A percentile compares a stretch with the other conserved stretches of the same genome.
Evolutionary conservation across 2,113 vertebrate genomes (phyloP).

Genomic region (Taxidea taxus): DNA sequence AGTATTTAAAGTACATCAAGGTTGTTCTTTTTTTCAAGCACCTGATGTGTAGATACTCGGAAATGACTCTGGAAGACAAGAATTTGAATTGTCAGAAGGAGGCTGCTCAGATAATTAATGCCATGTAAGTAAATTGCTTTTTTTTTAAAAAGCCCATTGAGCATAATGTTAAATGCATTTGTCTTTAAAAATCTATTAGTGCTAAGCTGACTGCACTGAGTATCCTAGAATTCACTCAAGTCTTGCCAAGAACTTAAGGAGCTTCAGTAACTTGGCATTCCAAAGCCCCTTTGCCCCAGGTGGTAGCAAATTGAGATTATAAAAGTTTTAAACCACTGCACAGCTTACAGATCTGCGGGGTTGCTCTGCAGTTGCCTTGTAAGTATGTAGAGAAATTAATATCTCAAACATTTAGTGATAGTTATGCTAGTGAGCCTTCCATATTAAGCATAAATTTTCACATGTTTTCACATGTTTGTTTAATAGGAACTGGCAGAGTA

Average conservation of each 20-base stretch:
- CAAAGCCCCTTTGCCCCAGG: constrained; percentile 50
- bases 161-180: neutral
- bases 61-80: constrained; percentile 67
- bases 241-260: constrained; percentile 44
- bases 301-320: constrained; percentile 25
- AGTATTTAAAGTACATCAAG: neutral
- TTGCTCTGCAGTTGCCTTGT: constrained; percentile 12
- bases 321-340: constrained; percentile 34
- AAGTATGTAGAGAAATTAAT: constrained; percentile 48
- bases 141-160: constrained; percentile 15
- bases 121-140: constrained; percentile 83
- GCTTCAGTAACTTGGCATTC: neutral
- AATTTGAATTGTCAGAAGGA: constrained; percentile 78
- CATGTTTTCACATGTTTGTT: neutral
- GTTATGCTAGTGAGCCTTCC: constrained; percentile 30
- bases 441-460: constrained; percentile 3
- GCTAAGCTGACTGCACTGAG: constrained; percentile 33
- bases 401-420: neutral
- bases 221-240: neutral
- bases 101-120: constrained; percentile 76
- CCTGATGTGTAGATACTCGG: constrained; percentile 77
- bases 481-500: neutral
- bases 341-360: neutral
- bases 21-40: constrained; percentile 69
- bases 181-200: constrained; percentile 56